Conservation (phyloP, 1,140 invertebrate genomes). For the Eumaeus atala region DNA sequence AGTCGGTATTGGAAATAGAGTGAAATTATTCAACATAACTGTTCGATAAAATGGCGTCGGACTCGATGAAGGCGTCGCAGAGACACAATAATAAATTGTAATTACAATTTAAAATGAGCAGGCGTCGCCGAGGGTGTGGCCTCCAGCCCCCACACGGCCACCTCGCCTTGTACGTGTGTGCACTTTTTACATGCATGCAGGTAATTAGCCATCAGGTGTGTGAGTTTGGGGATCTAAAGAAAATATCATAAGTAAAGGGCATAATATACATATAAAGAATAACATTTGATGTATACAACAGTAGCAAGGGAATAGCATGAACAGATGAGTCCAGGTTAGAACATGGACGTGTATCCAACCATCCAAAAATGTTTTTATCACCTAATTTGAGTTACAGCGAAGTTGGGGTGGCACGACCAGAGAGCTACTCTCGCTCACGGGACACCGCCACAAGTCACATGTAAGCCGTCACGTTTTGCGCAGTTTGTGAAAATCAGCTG, state of each 20-base stretch:
- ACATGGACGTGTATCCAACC: too few species aligned
- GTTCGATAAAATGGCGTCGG: conserved; percentile 69
- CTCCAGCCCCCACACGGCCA: conserved; percentile 50
- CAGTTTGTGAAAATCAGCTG: too few species aligned
- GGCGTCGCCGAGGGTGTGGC: conserved; percentile 66
- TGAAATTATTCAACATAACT: conserved; percentile 37
- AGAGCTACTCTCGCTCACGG: too few species aligned
- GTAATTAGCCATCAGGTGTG: conserved; percentile 54
- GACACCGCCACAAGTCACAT: too few species aligned
- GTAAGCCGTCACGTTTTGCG: too few species aligned
- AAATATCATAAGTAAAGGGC: background rate
- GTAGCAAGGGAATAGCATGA: too few species aligned
- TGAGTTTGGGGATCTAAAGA: conserved; percentile 26
- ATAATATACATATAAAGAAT: too few species aligned
- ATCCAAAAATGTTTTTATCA: too few species aligned
- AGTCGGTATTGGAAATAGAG: conserved; percentile 27
- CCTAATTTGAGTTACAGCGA: too few species aligned
- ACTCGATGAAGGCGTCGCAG: conserved; percentile 64
- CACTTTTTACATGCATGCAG: conserved; percentile 58
- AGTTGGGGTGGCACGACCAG: too few species aligned
- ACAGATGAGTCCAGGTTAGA: too few species aligned
- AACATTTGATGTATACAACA: too few species aligned
- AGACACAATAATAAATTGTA: conserved; percentile 74
- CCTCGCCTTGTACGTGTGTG: conserved; percentile 52
- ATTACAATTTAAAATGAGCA: conserved; percentile 74